Conservation (phyloP, 2,888 invertebrate species). For the Pseudeuparius sepicola region DNA sequence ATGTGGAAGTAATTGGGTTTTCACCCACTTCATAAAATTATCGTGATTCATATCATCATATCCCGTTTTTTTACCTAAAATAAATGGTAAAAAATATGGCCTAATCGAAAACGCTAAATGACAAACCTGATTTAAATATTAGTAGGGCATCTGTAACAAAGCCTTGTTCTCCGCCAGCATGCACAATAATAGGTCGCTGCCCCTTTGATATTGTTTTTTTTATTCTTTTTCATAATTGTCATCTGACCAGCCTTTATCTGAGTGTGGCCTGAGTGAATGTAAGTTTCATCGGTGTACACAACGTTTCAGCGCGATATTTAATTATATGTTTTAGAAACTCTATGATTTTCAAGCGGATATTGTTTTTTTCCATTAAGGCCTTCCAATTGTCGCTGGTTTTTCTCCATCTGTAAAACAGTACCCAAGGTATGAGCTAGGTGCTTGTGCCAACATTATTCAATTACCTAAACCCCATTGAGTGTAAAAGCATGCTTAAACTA, state of each 20-base stretch:
- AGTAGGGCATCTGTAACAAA: conserved; percentile 17
- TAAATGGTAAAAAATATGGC: too few relatives aligned
- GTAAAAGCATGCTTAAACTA: too few relatives aligned
- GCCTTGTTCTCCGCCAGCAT: conserved; percentile 16
- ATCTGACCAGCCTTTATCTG: conserved; percentile 23
- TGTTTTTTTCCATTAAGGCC: too few relatives aligned
- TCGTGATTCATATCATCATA: conserved; percentile 16
- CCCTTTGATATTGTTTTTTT: conserved; percentile 25
- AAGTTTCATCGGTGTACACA: conserved; percentile 22
- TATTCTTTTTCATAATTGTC: too few relatives aligned
- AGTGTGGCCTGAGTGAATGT: conserved; percentile 28
- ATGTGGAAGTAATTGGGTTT: conserved; percentile 17
- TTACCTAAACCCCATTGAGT: too few relatives aligned
- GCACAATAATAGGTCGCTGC: conserved; percentile 17
- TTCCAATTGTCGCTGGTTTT: too few relatives aligned
- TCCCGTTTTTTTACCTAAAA: conserved; percentile 12
- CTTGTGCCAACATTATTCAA: too few relatives aligned
- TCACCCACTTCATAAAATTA: conserved; percentile 17
- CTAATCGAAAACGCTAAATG: too few relatives aligned
- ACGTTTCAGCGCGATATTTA: conserved; percentile 12
- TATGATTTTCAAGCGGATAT: too few relatives aligned
- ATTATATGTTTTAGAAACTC: too few relatives aligned
- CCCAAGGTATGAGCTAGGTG: too few relatives aligned
- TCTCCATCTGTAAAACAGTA: too few relatives aligned
- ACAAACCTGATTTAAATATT: conserved; percentile 18